Evolutionary conservation across 2,113 vertebrate genomes (phyloP).

Genomic region (Psephotus haematonotus): DNA sequence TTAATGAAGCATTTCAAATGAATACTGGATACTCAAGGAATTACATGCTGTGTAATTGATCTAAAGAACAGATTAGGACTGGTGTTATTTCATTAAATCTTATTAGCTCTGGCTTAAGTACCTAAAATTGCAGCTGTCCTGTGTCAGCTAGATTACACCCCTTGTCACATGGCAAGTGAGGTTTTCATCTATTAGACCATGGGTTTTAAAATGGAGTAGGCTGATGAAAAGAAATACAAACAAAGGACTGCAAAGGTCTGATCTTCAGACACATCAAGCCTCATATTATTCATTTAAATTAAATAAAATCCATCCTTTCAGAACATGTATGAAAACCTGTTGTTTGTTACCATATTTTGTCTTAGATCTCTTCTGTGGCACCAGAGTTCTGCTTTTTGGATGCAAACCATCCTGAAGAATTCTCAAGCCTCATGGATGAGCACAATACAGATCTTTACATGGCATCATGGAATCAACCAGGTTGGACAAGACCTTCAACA

Average conservation of each 20-base stretch:
- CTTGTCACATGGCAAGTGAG: background rate
- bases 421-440: background rate
- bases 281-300: background rate
- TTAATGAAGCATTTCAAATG: constrained; percentile 43
- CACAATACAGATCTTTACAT: background rate
- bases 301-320: background rate
- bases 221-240: background rate
- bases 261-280: background rate
- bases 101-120: constrained; percentile 38
- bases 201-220: background rate
- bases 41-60: constrained; percentile 51
- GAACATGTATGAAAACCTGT: background rate
- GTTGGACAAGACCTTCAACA: background rate
- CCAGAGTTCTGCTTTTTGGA: background rate
- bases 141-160: constrained; percentile 11
- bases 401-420: background rate
- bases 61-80: constrained; percentile 46
- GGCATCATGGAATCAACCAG: background rate
- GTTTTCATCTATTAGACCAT: background rate
- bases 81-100: constrained; percentile 50
- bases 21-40: constrained; percentile 21
- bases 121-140: constrained; percentile 33
- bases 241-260: background rate
- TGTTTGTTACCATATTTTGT: background rate
- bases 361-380: background rate